phyloP scores from a whole-genome alignment of 2,113 vertebrate genomes.

The Corythoichthys haematopterus region DNA sequence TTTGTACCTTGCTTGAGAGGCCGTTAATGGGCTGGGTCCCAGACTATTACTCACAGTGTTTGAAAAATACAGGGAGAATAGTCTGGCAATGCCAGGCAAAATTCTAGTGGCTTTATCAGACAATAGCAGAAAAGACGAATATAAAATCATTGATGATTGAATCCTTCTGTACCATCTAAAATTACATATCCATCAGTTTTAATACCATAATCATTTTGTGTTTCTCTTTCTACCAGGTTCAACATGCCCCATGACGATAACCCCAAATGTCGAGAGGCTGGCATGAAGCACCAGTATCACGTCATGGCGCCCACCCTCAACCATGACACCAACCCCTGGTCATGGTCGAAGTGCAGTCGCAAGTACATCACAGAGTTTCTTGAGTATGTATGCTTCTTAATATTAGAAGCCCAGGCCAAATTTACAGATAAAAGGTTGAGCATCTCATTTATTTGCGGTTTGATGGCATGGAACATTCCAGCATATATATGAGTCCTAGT shows the following conservation, averaged over 20 bases:
- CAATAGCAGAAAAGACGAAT: too few species aligned
- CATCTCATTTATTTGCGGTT: conserved; percentile 31
- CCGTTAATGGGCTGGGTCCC: too few species aligned
- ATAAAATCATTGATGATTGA: too few species aligned
- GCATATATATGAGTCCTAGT: conserved; percentile 5
- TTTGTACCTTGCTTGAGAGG: too few species aligned
- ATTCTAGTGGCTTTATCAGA: too few species aligned
- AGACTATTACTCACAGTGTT: too few species aligned
- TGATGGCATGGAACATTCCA: conserved; percentile 21
- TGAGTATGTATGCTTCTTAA: conserved; percentile 77
- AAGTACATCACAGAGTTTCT: conserved; percentile 97
- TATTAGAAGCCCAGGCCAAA: conserved; percentile 12
- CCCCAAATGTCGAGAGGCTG: conserved; percentile 89
- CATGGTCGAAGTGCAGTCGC: conserved; percentile 96
- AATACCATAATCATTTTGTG: conserved; percentile 10
- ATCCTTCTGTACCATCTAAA: too few species aligned
- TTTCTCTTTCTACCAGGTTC: conserved; percentile 76
- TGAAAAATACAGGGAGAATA: too few species aligned
- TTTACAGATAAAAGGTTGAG: conserved; percentile 39
- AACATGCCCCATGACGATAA: conserved; percentile 96
- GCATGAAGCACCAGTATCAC: conserved; percentile 87
- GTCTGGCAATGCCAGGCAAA: too few species aligned
- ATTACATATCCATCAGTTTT: too few species aligned
- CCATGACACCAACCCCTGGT: conserved; percentile 93
- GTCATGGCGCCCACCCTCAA: conserved; percentile 96